phyloP scores from a whole-genome alignment of 1,140 invertebrate genomes.

The Aphaenogaster ashmeadi region DNA sequence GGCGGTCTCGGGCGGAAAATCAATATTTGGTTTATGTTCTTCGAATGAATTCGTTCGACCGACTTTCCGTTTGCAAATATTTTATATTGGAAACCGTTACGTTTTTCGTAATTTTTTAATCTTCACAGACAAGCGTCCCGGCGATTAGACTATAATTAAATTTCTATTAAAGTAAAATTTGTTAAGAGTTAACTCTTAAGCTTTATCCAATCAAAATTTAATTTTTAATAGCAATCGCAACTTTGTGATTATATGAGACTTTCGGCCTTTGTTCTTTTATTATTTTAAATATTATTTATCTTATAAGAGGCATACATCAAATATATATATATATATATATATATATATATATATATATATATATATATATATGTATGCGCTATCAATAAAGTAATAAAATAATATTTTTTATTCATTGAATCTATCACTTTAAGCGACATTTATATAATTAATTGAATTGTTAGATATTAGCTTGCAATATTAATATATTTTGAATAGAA shows the following conservation, averaged over 20 bases:
- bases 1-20: constrained; percentile 8
- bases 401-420: not conserved
- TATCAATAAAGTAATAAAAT: not conserved
- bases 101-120: not conserved
- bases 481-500: not conserved
- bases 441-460: not conserved
- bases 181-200: not conserved
- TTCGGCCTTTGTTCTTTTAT: not conserved
- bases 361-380: no score
- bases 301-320: no score
- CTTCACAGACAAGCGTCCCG: not conserved
- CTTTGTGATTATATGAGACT: not conserved
- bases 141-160: not conserved
- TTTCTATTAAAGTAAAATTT: not conserved
- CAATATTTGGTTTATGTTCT: constrained; percentile 24
- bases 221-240: not conserved
- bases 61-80: constrained; percentile 9
- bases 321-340: no score
- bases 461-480: not conserved
- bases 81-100: not conserved
- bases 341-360: no score
- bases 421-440: not conserved
- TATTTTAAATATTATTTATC: not conserved
- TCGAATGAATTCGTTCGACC: constrained; percentile 17
- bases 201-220: not conserved